Percentiles rank a stretch among this genome's conserved stretches.
Evolutionary conservation across 2,113 vertebrate species (phyloP).

Genomic region (Pseudorasbora parva): DNA sequence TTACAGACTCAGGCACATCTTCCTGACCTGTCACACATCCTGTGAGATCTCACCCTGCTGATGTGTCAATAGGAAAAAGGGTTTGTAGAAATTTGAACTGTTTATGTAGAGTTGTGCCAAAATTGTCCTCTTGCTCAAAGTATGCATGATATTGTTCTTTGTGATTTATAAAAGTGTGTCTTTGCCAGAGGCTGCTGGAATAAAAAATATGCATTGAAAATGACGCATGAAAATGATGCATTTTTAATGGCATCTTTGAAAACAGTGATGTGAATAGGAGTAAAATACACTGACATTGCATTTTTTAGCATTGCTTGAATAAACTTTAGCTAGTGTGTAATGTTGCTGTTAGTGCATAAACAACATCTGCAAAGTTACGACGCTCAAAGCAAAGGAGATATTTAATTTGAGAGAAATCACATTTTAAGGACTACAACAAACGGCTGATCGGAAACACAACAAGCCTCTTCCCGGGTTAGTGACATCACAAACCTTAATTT

Average conservation of each 20-base stretch:
- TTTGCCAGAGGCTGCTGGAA: constrained; percentile 2
- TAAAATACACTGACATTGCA: neutral
- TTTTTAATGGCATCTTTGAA: neutral
- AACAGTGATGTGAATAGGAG: neutral
- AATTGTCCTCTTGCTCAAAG: neutral
- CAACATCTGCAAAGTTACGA: too few relatives aligned
- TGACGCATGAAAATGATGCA: too few relatives aligned
- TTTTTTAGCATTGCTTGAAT: neutral
- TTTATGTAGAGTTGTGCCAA: constrained; percentile 7
- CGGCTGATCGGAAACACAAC: too few relatives aligned
- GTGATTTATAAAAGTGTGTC: neutral
- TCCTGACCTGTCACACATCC: constrained; percentile 22
- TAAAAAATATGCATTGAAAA: constrained; percentile 1
- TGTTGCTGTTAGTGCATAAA: too few relatives aligned
- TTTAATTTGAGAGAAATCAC: too few relatives aligned
- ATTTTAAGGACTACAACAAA: too few relatives aligned
- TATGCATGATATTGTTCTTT: neutral
- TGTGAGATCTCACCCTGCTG: constrained; percentile 4
- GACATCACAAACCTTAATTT: too few relatives aligned
- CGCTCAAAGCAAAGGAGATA: too few relatives aligned
- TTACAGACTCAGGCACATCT: constrained; percentile 55
- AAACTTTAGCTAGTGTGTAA: too few relatives aligned
- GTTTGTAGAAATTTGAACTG: constrained; percentile 27
- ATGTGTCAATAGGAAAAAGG: constrained; percentile 56
- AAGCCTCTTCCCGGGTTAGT: too few relatives aligned